Conservation (phyloP, 2,113 vertebrate genomes). For the Cyphomyrus discorhynchus region DNA sequence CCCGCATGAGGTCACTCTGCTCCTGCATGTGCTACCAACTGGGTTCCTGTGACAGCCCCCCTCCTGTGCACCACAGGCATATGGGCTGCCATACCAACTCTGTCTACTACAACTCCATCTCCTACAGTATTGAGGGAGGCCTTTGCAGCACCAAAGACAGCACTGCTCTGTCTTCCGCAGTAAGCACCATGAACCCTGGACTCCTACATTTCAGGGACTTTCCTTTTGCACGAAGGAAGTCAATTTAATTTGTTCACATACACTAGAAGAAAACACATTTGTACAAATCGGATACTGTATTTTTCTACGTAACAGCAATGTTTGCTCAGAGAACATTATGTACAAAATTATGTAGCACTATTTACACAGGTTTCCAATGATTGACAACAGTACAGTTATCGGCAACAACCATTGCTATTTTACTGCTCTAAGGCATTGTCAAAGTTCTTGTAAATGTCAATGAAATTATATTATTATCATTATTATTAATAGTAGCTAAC, state of each 20-base stretch:
- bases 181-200: conserved; percentile 66
- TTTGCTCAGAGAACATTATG: not conserved
- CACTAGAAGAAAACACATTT: conserved; percentile 12
- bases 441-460: not conserved
- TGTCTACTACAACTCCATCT: conserved; percentile 74
- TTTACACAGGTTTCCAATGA: not conserved
- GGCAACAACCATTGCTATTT: not conserved
- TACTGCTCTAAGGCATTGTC: not conserved
- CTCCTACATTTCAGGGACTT: conserved; percentile 52
- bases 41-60: conserved; percentile 60
- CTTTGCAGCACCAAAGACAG: conserved; percentile 68
- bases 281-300: conserved; percentile 23
- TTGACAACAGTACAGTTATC: not conserved
- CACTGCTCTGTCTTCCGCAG: conserved; percentile 70
- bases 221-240: conserved; percentile 68
- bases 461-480: not conserved
- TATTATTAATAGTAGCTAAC: not conserved
- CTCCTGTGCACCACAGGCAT: conserved; percentile 53
- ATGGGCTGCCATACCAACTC: conserved; percentile 67
- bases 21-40: conserved; percentile 72
- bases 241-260: conserved; percentile 57
- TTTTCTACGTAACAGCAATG: conserved; percentile 21
- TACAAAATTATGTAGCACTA: not conserved
- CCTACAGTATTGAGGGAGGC: conserved; percentile 67
- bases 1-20: conserved; percentile 64